Base-by-base conservation (phyloP, 2,888 invertebrate genomes). In the Plagiodera versicolora region DNA sequence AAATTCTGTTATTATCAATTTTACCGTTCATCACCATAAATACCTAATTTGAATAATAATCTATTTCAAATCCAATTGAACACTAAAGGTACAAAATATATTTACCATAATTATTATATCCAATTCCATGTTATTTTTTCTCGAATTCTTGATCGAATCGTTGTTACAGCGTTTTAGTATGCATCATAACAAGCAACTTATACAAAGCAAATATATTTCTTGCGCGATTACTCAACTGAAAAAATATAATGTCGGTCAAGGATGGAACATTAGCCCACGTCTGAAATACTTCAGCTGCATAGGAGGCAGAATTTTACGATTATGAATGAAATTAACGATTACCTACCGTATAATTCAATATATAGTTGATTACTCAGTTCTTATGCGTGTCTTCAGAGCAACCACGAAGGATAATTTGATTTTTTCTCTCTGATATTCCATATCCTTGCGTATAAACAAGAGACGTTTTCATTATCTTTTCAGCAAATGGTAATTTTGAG, bases 211-310 rank as follows among this genome's bases (percentile, higher is more conserved):
- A 14, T 50, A 39, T 53, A 48, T 48, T 53, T 14, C 52, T 39
- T 48, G 39, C 35, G 19, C 20, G 52, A 50, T 58, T 61, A 54
- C 54, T 44, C 49, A 62, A 58, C 55, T 54, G 55, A 62, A 62
- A 62, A 62, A 62, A 62, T 51, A 32, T 47, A 50, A 62, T 62
- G 58, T 62, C 61, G 61, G 61, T 62, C 61, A 62, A 62, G 61
- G 61, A 58, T 55, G 30, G 17, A 58, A 47, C 51, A 62, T 62
- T 58, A 62, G 56, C 61, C 61, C 61, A 62, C 61, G 61, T 62
- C 51, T 60, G 51, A 60, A 60, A 60, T 55, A 49, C 56, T 62
- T 47, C 32, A 47, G 56, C 51, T 62, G 61, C 61, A 58, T 58
- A 62, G 60, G 61, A 62, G 61, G 58, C 56, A 58, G 55, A 61